Percentiles rank a stretch among this genome's conserved stretches.
Conservation (phyloP, 2,888 invertebrate genomes). For the Ochropacha duplaris region DNA sequence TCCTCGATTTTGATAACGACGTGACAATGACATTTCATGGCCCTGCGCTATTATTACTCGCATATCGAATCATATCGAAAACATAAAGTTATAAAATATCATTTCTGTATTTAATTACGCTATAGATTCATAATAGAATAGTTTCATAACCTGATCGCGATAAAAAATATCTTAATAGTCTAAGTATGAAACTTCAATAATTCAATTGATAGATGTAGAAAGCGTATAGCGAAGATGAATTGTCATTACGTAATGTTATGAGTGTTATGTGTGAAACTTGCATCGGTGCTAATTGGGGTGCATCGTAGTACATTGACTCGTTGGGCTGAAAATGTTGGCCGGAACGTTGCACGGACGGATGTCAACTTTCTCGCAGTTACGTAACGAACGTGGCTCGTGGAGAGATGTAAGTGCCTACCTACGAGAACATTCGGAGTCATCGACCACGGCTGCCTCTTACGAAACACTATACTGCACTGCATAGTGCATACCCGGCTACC, state of each 20-base stretch:
- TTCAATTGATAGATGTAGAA: not conserved
- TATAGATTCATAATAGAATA: not conserved
- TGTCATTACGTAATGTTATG: slow-evolving; percentile 17
- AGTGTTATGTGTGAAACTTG: slow-evolving; percentile 16
- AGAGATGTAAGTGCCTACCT: slow-evolving; percentile 59
- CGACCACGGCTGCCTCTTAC: slow-evolving; percentile 77
- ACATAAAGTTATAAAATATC: too few species aligned
- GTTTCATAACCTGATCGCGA: not conserved
- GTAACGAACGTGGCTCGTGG: slow-evolving; percentile 49
- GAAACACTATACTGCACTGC: slow-evolving; percentile 58
- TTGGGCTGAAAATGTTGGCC: slow-evolving; percentile 45
- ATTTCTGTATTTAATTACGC: not conserved
- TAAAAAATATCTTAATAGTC: not conserved
- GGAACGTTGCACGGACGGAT: slow-evolving; percentile 58
- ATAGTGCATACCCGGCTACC: too few species aligned
- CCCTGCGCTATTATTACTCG: slow-evolving; percentile 44
- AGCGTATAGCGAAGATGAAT: not conserved
- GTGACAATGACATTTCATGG: slow-evolving; percentile 78
- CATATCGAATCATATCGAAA: slow-evolving; percentile 7
- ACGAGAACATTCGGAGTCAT: slow-evolving; percentile 81
- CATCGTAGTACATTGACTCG: slow-evolving; percentile 50
- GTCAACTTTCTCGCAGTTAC: slow-evolving; percentile 81
- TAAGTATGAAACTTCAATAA: too few species aligned
- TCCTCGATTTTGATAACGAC: slow-evolving; percentile 72
- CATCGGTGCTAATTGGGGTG: slow-evolving; percentile 42